Base-by-base conservation (phyloP, 1,140 invertebrate species). In the Musca vetustissima region DNA sequence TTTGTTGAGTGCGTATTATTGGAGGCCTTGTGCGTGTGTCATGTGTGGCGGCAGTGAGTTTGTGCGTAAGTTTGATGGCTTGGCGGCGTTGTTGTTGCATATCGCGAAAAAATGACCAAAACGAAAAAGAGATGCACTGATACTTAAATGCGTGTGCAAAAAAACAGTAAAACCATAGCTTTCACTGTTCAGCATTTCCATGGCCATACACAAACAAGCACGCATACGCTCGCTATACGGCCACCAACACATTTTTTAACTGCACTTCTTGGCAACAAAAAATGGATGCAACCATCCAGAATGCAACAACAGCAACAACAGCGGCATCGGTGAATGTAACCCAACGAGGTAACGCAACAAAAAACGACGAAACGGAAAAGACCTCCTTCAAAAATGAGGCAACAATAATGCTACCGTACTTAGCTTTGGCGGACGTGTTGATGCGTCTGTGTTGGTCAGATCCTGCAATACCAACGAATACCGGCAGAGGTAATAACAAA, bases 51-150 rank as follows among this genome's bases (percentile, higher is more conserved):
- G 36, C 28, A 28, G 3, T 7, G 36, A 13, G 36, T 43, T 43
- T 43, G 36, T 43, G 36, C 52, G 43, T 19, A 47, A 55, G 32
- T 32, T 25, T 61, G 28, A 28, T 28, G 28, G 4, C 57, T 6
- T 49, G n/a, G 21, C 47, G n/a, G 21, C 57, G 49, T 69, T 69
- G 52, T 48, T 69, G 61, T 53, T 47, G 59, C 48, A 17, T 15
- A 43, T 15, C 19, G 67, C 50, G 22, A 50, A 68, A 68, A 68
- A 68, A 50, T 68, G 67, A 68, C 47, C 59, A 68, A 68, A 68
- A 68, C 57, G 57, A 68, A 68, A 68, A 68, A 68, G 67, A 68
- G 67, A 68, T 64, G 67, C 67, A 43, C 67, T 43, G 50, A 68
- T 64, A 64, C 61, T 59, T 52, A 22, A 68, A 59, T 21, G 17